Percentiles rank a stretch among this genome's conserved stretches.
These are phyloP conservation scores for Poeciliopsis turneri DNA, from an alignment of 2,797 vertebrate species.

Conservation along the genomic window DNA sequence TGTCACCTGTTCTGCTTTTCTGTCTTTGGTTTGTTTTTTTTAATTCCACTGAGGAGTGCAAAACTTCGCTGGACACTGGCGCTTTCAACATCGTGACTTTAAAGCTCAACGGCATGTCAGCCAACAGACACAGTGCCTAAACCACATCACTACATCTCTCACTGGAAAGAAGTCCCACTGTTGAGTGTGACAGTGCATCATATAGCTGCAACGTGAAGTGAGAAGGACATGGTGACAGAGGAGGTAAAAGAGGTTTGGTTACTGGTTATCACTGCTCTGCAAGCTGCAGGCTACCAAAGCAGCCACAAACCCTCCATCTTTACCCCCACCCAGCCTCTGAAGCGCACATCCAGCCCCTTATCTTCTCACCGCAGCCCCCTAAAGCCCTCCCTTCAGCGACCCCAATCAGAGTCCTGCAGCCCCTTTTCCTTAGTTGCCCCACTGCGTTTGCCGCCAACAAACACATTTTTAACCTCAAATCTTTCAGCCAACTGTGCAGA, in stretches of 20 bases:
- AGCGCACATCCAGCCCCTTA: conserved; percentile 70
- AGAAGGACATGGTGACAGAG: conserved; percentile 31
- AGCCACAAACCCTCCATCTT: conserved; percentile 33
- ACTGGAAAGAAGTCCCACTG: conserved; percentile 47
- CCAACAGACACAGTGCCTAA: conserved; percentile 14
- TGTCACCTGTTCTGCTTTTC: not conserved
- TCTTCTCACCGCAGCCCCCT: conserved; percentile 73
- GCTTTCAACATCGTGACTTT: conserved; percentile 14
- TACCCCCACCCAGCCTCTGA: conserved; percentile 48
- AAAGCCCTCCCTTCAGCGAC: conserved; percentile 69
- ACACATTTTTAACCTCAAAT: conserved; percentile 61
- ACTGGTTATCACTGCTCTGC: conserved; percentile 71
- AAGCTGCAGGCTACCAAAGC: conserved; percentile 68
- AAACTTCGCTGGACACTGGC: conserved; percentile 25
- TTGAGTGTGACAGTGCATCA: conserved; percentile 47
- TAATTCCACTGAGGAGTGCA: not conserved
- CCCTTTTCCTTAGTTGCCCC: conserved; percentile 35
- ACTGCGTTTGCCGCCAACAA: conserved; percentile 47
- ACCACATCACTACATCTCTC: conserved; percentile 30
- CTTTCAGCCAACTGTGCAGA: conserved; percentile 36
- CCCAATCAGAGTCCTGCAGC: conserved; percentile 67
- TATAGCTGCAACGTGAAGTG: conserved; percentile 31
- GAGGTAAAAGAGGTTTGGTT: conserved; percentile 61
- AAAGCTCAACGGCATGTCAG: conserved; percentile 14
- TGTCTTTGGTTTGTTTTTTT: not conserved